phyloP scores from a whole-genome alignment of 2,113 vertebrate species.

The Archocentrus centrarchus region DNA sequence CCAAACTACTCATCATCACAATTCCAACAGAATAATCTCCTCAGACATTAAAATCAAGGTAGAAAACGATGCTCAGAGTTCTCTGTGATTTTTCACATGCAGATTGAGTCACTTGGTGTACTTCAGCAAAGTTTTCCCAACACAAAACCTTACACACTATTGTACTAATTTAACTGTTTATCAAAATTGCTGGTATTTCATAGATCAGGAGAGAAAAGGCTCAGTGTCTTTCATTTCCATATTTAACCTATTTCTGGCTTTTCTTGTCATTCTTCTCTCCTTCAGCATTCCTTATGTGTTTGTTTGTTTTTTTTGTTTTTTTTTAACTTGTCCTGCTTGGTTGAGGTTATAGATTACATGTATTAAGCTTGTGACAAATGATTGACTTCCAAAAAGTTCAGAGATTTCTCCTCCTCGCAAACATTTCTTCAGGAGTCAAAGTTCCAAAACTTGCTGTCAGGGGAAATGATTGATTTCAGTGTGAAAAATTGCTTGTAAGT shows the following conservation, averaged over 20 bases:
- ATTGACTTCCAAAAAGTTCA: constrained; percentile 54
- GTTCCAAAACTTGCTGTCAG: constrained; percentile 78
- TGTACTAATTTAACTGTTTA: not conserved
- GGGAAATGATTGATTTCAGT: constrained; percentile 87
- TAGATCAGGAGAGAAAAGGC: not conserved
- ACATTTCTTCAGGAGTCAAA: constrained; percentile 72
- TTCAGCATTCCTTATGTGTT: not conserved
- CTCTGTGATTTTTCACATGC: constrained; percentile 34
- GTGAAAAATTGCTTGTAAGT: constrained; percentile 90
- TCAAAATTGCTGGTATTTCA: not conserved
- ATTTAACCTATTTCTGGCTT: constrained; percentile 40
- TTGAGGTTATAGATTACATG: constrained; percentile 32
- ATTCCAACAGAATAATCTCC: constrained; percentile 76
- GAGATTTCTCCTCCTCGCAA: constrained; percentile 36
- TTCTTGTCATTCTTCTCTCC: constrained; percentile 22
- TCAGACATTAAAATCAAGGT: constrained; percentile 72
- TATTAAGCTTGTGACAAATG: constrained; percentile 59
- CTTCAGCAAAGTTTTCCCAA: constrained; percentile 55
- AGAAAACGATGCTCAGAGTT: constrained; percentile 58
- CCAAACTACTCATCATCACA: constrained; percentile 82
- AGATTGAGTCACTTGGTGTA: constrained; percentile 52
- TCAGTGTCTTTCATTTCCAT: constrained; percentile 25
- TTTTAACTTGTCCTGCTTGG: constrained; percentile 26
- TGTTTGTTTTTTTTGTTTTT: not conserved
- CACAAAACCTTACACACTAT: constrained; percentile 7